Evolutionary conservation across 2,113 vertebrate species (phyloP), one percentile per base, ranked within the genome.

Genomic region (Myrmecobius fasciatus): DNA sequence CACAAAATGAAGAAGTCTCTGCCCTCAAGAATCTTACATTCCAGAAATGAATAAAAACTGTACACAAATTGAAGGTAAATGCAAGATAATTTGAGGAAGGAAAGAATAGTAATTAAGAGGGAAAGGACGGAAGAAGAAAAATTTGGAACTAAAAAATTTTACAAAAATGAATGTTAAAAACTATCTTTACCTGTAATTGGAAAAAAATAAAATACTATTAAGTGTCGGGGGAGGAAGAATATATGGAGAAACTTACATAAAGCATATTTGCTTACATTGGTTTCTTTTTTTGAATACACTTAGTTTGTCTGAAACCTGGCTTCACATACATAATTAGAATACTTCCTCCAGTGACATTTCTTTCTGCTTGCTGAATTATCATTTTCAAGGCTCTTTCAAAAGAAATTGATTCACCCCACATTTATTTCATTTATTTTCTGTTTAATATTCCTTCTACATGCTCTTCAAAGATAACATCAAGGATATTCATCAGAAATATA

Each of bases 191-290:
- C 49, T 51, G 49, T 51, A 51, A 51, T 10, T 51, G 49, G 49
- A 51, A 51, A 51, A 51, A 51, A 51, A 51, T 51, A 51, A 51
- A 51, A 51, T 51, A 51, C 49, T 51, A 6, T 51, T 51, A 51
- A 51, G 49, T 51, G 49, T 5, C 0, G 49, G 49, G 49, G 0
- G 49, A 51, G 9, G 89, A 54, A 95, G 89, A 56, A 4, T 46
- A 24, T 90, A 91, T 51, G 14, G 25, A 83, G 60, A 93, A 91
- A 3, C 0, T 0, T 8, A 51, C 91, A 53, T 60, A 56, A 1
- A 25, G 89, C 83, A 46, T 83, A 93, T 92, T 92, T 95, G 60
- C 46, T 54, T 95, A 28, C 93, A 53, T 52, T 52, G 12, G 51
- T 92, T 91, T 60, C 11, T 48, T 7, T 31, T 24, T 46, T 94